Conservation (phyloP, 2,888 invertebrate species). For the Dysmachus trigonus region DNA sequence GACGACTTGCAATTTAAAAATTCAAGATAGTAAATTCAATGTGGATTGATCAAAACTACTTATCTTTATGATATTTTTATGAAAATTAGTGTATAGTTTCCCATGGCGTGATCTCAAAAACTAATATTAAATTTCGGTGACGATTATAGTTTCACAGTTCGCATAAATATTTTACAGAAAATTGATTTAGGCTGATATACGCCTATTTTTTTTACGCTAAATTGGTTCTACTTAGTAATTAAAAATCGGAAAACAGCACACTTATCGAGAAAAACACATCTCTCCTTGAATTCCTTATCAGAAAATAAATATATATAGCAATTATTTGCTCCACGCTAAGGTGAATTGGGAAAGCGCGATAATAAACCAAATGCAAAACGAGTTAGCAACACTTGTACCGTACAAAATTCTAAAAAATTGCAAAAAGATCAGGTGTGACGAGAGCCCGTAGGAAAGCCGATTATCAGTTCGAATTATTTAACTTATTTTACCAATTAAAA, state of each 20-base stretch:
- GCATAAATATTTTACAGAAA: background rate
- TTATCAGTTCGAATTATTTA: constrained; percentile 28
- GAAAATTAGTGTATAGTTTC: too few species aligned
- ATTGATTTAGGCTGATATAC: background rate
- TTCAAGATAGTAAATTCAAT: too few species aligned
- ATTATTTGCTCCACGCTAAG: background rate
- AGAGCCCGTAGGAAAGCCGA: constrained; percentile 51
- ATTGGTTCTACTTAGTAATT: too few species aligned
- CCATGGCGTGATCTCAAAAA: too few species aligned
- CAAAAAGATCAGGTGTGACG: constrained; percentile 57
- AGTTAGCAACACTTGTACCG: background rate
- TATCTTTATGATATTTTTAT: too few species aligned
- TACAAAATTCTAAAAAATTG: constrained; percentile 43
- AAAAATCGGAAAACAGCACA: background rate
- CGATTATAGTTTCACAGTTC: background rate
- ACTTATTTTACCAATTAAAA: constrained; percentile 41
- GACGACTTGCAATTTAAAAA: too few species aligned
- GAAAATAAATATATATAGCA: too few species aligned
- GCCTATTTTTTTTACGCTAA: background rate
- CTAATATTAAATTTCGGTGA: too few species aligned
- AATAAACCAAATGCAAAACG: background rate
- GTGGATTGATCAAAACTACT: too few species aligned
- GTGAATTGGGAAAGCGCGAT: background rate
- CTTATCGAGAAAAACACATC: background rate
- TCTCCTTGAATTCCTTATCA: background rate